Conservation (phyloP, 1,140 invertebrate species). For the Drosophila carrolli region DNA sequence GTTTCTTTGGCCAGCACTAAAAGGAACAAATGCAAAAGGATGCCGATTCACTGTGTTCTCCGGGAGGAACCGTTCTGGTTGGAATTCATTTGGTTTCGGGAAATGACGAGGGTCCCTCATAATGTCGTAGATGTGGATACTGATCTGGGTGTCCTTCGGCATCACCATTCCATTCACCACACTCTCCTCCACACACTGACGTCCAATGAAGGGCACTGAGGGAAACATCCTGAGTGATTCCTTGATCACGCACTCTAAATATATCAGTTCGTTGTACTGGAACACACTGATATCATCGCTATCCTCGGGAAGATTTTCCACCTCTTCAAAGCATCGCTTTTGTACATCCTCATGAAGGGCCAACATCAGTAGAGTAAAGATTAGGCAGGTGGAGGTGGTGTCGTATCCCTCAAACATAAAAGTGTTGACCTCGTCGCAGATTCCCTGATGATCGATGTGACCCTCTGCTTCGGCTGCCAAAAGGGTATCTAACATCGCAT, state of each 20-base stretch:
- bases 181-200: conserved; percentile 86
- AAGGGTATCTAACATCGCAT: conserved; percentile 93
- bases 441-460: conserved; percentile 87
- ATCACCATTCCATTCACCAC: conserved; percentile 83
- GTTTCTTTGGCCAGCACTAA: conserved; percentile 84
- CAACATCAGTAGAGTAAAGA: conserved; percentile 87
- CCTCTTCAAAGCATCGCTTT: conserved; percentile 86
- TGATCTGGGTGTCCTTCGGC: conserved; percentile 85
- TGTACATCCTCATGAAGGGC: conserved; percentile 88
- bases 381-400: conserved; percentile 88
- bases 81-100: conserved; percentile 90
- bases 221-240: conserved; percentile 88
- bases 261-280: conserved; percentile 87
- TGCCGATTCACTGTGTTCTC: conserved; percentile 86
- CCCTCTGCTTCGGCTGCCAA: conserved; percentile 86
- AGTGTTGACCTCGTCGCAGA: conserved; percentile 93
- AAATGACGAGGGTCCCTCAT: conserved; percentile 87
- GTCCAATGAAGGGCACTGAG: conserved; percentile 88
- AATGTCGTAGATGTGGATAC: conserved; percentile 85
- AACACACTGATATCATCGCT: conserved; percentile 82
- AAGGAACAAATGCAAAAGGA: conserved; percentile 87
- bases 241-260: conserved; percentile 88
- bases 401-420: conserved; percentile 93
- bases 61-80: conserved; percentile 91
- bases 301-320: conserved; percentile 39